Conservation (phyloP, 2,113 vertebrate genomes). For the Neolamprologus sp. region DNA sequence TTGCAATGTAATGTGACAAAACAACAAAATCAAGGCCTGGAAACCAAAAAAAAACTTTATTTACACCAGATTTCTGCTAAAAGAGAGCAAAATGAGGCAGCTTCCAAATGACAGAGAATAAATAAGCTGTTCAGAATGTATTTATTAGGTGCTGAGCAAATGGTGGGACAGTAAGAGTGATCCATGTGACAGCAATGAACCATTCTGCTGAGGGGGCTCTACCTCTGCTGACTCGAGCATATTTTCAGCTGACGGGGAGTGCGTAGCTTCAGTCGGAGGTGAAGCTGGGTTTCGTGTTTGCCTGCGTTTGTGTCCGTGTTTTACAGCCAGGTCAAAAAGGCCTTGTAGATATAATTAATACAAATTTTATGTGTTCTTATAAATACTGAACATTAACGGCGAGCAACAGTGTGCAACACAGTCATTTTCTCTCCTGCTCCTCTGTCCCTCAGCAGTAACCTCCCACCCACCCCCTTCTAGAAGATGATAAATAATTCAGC, state of each 20-base stretch:
- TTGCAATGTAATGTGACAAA: not conserved
- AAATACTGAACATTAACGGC: not conserved
- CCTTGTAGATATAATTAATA: not conserved
- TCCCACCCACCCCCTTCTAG: not conserved
- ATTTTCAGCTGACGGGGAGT: constrained; percentile 44
- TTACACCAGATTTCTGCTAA: not conserved
- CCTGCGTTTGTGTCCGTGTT: not conserved
- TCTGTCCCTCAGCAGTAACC: not conserved
- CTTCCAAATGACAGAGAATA: not conserved
- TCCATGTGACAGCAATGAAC: not conserved
- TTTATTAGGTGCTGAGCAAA: constrained; percentile 8
- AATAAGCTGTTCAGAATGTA: not conserved
- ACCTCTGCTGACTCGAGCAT: constrained; percentile 28
- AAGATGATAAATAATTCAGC: constrained; percentile 45
- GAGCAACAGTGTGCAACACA: not conserved
- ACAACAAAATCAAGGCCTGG: not conserved
- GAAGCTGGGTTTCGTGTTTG: not conserved
- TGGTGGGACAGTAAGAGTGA: not conserved
- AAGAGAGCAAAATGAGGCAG: not conserved
- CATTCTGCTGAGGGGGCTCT: not conserved
- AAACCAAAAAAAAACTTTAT: not conserved
- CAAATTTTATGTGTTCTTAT: not conserved
- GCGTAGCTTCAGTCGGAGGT: constrained; percentile 7
- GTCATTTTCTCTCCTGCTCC: not conserved
- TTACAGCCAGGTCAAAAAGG: not conserved